Conservation (phyloP, 64 coral and sea anemone species). For the Montipora efflorescens region DNA sequence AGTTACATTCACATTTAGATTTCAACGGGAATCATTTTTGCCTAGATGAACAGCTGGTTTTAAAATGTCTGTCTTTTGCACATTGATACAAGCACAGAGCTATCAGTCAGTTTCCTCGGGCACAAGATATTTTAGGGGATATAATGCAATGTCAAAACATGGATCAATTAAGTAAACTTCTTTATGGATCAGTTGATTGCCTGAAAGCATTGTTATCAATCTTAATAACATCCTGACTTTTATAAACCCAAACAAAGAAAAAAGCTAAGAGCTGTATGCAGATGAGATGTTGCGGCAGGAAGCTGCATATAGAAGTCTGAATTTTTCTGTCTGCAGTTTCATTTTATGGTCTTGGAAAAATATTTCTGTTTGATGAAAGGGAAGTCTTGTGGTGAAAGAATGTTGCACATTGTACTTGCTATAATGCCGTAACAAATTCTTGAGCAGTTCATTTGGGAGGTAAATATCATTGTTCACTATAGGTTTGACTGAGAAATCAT, state of each 20-base stretch:
- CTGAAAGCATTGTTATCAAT: background rate
- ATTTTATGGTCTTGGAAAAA: background rate
- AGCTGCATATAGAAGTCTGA: background rate
- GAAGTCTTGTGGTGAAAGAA: background rate
- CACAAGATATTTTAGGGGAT: background rate
- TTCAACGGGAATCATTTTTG: background rate
- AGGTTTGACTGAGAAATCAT: too few relatives aligned
- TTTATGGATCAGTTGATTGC: conserved; percentile 23
- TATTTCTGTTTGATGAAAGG: background rate
- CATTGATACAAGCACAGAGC: background rate
- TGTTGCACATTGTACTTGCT: background rate
- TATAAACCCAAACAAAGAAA: conserved; percentile 27
- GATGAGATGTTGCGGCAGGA: conserved; percentile 27
- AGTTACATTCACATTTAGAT: background rate
- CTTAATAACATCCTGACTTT: background rate
- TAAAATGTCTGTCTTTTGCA: background rate
- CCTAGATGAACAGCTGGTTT: background rate
- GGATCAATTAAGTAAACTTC: background rate
- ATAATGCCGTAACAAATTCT: background rate
- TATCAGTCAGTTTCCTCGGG: background rate
- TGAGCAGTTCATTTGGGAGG: background rate
- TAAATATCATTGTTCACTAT: background rate
- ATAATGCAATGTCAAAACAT: background rate
- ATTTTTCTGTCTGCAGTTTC: background rate
- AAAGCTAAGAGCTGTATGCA: background rate